Evolutionary conservation across 1,140 invertebrate genomes (phyloP).

Genomic region (Gonioctena quinquepunctata): DNA sequence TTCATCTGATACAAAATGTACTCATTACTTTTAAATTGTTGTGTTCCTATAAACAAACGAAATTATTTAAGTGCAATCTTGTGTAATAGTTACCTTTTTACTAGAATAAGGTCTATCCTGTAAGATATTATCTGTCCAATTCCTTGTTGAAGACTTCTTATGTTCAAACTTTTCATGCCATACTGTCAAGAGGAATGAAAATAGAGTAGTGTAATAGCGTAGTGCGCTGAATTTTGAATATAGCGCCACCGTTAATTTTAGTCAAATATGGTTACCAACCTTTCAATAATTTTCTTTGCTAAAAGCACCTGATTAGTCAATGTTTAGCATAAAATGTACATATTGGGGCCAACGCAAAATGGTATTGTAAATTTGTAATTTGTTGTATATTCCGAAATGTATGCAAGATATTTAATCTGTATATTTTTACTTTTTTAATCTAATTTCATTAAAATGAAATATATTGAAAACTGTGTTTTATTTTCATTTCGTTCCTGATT

Average conservation of each 20-base stretch:
- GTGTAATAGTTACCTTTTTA: background rate
- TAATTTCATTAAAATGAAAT: constrained; percentile 20
- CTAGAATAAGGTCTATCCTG: background rate
- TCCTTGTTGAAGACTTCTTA: background rate
- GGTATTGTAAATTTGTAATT: constrained; percentile 31
- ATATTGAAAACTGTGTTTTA: background rate
- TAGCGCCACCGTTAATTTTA: constrained; percentile 28
- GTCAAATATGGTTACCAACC: constrained; percentile 48
- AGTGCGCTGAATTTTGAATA: constrained; percentile 13
- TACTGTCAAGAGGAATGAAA: background rate
- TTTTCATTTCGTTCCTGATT: no score
- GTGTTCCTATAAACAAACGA: constrained; percentile 31
- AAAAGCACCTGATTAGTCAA: constrained; percentile 30
- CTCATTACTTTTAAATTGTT: constrained; percentile 11
- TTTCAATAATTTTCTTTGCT: constrained; percentile 29
- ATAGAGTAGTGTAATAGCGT: constrained; percentile 13
- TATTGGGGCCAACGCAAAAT: constrained; percentile 33
- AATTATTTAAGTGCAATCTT: background rate
- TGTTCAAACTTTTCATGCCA: background rate
- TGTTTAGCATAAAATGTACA: constrained; percentile 30
- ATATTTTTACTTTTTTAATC: constrained; percentile 39
- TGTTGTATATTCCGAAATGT: constrained; percentile 22
- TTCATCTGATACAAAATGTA: constrained; percentile 1
- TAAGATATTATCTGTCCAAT: background rate
- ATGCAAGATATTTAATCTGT: constrained; percentile 35